Evolutionary conservation across 2,888 invertebrate genomes (phyloP).

Genomic region (Lochmaea crataegi): DNA sequence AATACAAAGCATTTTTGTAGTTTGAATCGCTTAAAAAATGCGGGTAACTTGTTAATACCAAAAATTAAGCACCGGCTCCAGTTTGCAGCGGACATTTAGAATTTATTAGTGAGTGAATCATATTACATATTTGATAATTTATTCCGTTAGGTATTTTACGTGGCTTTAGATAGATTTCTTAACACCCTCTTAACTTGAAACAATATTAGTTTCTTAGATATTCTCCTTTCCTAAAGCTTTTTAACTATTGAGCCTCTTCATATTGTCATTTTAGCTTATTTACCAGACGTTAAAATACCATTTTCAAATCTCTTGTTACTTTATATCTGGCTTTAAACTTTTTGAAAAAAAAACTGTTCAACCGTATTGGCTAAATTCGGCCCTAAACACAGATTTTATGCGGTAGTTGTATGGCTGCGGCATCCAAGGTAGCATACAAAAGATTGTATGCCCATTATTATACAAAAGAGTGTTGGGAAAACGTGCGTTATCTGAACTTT

Average conservation of each 20-base stretch:
- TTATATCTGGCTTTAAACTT: background rate
- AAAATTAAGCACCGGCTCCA: slow-evolving; percentile 18
- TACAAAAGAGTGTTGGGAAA: slow-evolving; percentile 34
- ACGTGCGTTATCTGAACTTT: slow-evolving; percentile 44
- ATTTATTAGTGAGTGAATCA: too few relatives aligned
- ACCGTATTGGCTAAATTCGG: background rate
- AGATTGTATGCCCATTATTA: slow-evolving; percentile 32
- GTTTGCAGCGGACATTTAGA: background rate
- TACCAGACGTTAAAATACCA: too few relatives aligned
- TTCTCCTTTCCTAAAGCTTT: too few relatives aligned
- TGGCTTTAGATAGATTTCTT: too few relatives aligned
- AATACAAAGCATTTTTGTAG: slow-evolving; percentile 30
- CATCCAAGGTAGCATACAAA: slow-evolving; percentile 23
- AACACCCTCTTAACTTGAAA: too few relatives aligned
- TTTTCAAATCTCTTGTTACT: too few relatives aligned
- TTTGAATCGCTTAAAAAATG: slow-evolving; percentile 37
- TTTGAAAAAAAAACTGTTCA: background rate
- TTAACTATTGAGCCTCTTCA: too few relatives aligned
- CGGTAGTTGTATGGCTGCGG: background rate
- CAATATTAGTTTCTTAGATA: too few relatives aligned
- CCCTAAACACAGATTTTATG: slow-evolving; percentile 1
- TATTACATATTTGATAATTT: too few relatives aligned
- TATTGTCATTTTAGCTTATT: too few relatives aligned
- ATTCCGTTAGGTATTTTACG: too few relatives aligned
- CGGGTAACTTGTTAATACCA: slow-evolving; percentile 39